Percentiles rank a stretch among this genome's conserved stretches.
phyloP scores from a whole-genome alignment of 2,888 invertebrate species.

The Aporophyla lueneburgensis region DNA sequence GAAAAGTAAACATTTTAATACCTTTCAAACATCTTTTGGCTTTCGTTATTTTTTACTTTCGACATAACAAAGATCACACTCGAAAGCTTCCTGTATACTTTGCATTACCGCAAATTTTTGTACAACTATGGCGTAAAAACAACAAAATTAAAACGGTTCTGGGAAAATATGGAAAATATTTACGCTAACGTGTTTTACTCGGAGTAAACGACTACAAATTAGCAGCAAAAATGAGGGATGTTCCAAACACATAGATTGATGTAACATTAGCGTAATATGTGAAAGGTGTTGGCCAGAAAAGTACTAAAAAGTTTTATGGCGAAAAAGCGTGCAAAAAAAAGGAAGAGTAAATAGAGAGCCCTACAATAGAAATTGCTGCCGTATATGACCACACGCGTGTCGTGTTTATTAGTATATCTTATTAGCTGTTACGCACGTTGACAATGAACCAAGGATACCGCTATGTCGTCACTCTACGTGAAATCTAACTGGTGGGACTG shows the following conservation, averaged over 20 bases:
- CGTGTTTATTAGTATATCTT: conserved; percentile 8
- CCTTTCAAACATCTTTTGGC: conserved; percentile 42
- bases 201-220: conserved; percentile 24
- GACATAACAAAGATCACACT: conserved; percentile 58
- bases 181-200: conserved; percentile 37
- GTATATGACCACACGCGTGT: not conserved
- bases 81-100: conserved; percentile 40
- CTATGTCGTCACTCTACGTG: not conserved
- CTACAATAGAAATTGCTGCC: conserved; percentile 24
- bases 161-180: conserved; percentile 52
- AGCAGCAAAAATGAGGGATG: conserved; percentile 35
- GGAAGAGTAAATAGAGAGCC: conserved; percentile 30
- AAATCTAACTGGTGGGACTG: no score
- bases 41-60: conserved; percentile 57
- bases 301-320: conserved; percentile 36
- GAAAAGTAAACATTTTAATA: conserved; percentile 58
- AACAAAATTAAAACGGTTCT: conserved; percentile 40
- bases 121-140: conserved; percentile 46
- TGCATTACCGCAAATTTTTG: conserved; percentile 34
- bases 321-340: conserved; percentile 39
- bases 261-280: conserved; percentile 31
- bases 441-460: conserved; percentile 14
- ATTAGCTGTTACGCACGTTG: conserved; percentile 19
- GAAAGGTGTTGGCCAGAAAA: conserved; percentile 46
- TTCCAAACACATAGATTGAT: conserved; percentile 31